These are phyloP conservation scores for Enteromius fasciolatus DNA, from an alignment of 2,797 vertebrate species.

Conservation along the genomic window DNA sequence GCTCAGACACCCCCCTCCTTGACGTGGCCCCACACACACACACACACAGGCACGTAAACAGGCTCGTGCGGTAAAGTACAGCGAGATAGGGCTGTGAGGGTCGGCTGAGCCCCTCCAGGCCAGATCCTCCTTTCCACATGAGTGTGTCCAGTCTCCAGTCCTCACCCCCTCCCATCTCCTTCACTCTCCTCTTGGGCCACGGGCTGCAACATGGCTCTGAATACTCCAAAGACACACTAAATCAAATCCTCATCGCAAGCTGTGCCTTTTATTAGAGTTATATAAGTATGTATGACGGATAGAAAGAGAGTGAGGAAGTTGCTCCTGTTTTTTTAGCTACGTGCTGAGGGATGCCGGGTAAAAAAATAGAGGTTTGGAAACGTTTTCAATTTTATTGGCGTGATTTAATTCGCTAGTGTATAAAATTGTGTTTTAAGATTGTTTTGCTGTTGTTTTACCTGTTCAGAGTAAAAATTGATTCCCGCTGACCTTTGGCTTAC, in stretches of 20 bases:
- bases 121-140: constrained; percentile 56
- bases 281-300: constrained; percentile 41
- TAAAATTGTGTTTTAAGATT: constrained; percentile 12
- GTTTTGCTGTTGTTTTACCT: neutral
- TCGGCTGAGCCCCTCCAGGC: constrained; percentile 50
- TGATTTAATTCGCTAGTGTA: neutral
- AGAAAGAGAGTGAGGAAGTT: constrained; percentile 15
- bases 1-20: constrained; percentile 25
- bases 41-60: constrained; percentile 35
- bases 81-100: constrained; percentile 36
- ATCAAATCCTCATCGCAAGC: constrained; percentile 55
- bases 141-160: constrained; percentile 49
- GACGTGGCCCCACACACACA: constrained; percentile 24
- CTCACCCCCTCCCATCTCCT: constrained; percentile 18
- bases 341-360: neutral
- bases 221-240: constrained; percentile 45
- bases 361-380: neutral
- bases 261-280: constrained; percentile 55
- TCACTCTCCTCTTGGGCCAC: constrained; percentile 52
- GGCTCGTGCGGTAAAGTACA: constrained; percentile 31
- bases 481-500: neutral
- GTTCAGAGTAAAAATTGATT: neutral
- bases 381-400: neutral
- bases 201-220: constrained; percentile 47
- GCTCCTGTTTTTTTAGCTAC: constrained; percentile 12